Conservation (phyloP, 2,113 vertebrate genomes). For the Physeter macrocephalus region DNA sequence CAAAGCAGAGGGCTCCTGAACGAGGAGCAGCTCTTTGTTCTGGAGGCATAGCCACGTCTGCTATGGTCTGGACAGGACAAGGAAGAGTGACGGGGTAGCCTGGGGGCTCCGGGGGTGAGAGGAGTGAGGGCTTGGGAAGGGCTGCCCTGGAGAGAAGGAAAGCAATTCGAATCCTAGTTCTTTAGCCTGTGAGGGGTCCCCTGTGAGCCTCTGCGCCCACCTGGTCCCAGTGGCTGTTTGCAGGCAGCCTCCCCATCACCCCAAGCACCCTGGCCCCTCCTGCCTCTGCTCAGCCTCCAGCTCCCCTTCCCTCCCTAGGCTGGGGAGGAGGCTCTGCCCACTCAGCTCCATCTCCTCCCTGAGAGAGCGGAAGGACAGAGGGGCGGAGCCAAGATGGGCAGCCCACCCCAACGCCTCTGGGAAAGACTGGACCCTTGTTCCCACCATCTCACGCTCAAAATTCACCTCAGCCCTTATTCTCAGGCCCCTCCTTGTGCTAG, state of each 20-base stretch:
- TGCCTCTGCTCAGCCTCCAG: background rate
- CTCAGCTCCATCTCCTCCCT: background rate
- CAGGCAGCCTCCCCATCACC: background rate
- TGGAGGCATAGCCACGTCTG: background rate
- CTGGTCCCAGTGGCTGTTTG: background rate
- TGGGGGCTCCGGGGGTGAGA: background rate
- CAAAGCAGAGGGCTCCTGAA: background rate
- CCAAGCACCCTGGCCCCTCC: background rate
- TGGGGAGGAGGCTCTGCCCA: background rate
- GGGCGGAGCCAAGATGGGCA: background rate
- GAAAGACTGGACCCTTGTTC: background rate
- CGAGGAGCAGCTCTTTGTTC: background rate
- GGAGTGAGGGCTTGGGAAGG: background rate
- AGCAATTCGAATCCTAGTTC: background rate
- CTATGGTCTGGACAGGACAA: background rate
- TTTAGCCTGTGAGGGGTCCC: background rate
- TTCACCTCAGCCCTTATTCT: background rate
- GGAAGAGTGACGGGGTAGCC: background rate
- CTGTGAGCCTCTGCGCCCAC: background rate
- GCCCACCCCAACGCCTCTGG: background rate
- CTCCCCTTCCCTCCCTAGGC: background rate
- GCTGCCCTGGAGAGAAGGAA: background rate
- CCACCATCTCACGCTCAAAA: background rate
- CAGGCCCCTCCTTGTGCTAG: fast-evolving
- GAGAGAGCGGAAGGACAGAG: background rate